Conservation (phyloP, 2,797 vertebrate genomes). For the Dryobates pubescens region DNA sequence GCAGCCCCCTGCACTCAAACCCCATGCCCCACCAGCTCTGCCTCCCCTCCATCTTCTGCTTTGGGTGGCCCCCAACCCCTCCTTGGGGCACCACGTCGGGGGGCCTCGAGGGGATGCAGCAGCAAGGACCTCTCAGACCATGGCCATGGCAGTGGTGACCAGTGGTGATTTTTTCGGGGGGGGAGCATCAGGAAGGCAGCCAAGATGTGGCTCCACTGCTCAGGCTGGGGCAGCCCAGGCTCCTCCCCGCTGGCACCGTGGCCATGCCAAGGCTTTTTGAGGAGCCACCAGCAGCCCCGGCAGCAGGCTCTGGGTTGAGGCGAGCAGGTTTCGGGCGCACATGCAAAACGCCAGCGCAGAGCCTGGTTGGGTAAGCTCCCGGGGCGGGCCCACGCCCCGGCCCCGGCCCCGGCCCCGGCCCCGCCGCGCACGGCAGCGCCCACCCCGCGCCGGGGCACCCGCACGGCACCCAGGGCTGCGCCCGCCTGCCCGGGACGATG, state of each 20-base stretch:
- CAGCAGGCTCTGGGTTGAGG: conserved; percentile 39
- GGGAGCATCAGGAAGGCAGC: rapidly evolving
- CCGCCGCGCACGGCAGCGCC: neutral
- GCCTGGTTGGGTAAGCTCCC: conserved; percentile 76
- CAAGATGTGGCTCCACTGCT: rapidly evolving
- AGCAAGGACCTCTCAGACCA: rapidly evolving
- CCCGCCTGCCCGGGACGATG: conserved; percentile 12
- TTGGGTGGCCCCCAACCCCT: neutral
- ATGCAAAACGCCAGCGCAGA: conserved; percentile 58
- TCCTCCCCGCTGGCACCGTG: rapidly evolving
- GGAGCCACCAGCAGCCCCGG: neutral
- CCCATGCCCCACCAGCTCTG: neutral
- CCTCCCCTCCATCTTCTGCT: neutral
- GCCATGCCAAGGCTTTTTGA: rapidly evolving
- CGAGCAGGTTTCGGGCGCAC: conserved; percentile 39
- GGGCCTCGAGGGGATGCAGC: rapidly evolving
- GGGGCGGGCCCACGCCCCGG: conserved; percentile 46
- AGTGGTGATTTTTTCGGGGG: neutral
- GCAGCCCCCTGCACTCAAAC: neutral
- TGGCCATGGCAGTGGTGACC: rapidly evolving
- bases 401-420: neutral
- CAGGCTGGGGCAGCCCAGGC: neutral
- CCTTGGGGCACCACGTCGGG: neutral
- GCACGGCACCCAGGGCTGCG: conserved; percentile 24
- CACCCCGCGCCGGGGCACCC: conserved; percentile 11